A percentile compares a stretch with the other conserved stretches of the same genome.
Evolutionary conservation across 1,140 invertebrate species (phyloP).

Genomic region (Pseudomyrmex cubaensis): DNA sequence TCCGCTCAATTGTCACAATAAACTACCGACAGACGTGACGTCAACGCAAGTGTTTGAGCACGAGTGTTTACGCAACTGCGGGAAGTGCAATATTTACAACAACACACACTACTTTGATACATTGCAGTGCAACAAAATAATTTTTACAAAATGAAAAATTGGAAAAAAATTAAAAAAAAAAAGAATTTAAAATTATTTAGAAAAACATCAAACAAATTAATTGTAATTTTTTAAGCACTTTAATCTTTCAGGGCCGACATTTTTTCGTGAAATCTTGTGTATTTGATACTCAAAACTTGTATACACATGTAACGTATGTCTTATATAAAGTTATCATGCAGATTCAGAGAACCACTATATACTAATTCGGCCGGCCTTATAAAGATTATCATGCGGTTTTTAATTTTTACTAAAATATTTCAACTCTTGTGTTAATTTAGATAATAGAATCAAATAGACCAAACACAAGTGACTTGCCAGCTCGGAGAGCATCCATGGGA

Average conservation of each 20-base stretch:
- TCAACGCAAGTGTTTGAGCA: constrained; percentile 46
- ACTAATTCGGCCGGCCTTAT: too few species aligned
- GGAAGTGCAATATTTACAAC: constrained; percentile 10
- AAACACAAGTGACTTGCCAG: constrained; percentile 86
- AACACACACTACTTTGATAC: constrained; percentile 36
- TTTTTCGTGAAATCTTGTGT: too few species aligned
- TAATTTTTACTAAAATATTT: neutral
- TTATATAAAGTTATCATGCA: too few species aligned
- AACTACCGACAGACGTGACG: constrained; percentile 29
- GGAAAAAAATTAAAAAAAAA: neutral
- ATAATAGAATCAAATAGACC: neutral
- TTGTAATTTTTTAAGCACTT: too few species aligned
- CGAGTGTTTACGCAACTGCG: constrained; percentile 61
- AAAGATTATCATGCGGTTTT: neutral
- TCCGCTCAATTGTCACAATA: constrained; percentile 53
- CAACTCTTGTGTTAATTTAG: neutral
- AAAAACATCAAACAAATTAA: too few species aligned
- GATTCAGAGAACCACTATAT: too few species aligned
- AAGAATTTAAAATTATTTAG: too few species aligned
- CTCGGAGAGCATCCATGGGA: constrained; percentile 95
- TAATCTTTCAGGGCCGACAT: too few species aligned
- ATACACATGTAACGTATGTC: too few species aligned
- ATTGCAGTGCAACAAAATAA: constrained; percentile 30
- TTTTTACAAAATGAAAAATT: neutral
- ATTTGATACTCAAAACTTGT: too few species aligned